phyloP scores from a whole-genome alignment of 2,797 vertebrate species.

The Tangara arthus region DNA sequence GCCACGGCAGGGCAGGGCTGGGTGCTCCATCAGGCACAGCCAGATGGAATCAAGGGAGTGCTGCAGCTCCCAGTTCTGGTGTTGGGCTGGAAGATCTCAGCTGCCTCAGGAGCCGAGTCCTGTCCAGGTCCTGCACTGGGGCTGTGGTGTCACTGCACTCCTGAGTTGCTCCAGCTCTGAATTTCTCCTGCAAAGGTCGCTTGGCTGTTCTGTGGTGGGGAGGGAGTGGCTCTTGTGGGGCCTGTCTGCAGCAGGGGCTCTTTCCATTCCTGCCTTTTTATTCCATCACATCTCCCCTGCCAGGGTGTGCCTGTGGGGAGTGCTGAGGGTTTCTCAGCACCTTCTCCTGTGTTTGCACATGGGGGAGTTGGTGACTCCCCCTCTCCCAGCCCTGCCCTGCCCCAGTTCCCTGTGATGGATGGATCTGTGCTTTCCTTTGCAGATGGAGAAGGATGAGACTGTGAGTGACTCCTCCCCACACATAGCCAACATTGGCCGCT shows the following conservation, averaged over 20 bases:
- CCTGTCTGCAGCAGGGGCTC: background rate
- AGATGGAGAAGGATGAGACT: slow-evolving; percentile 98
- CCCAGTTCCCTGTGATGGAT: background rate
- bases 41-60: background rate
- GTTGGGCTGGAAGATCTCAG: background rate
- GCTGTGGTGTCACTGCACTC: fast-evolving
- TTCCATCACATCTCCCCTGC: fast-evolving
- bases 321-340: fast-evolving
- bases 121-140: background rate
- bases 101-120: background rate
- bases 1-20: background rate
- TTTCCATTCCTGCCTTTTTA: background rate
- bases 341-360: fast-evolving
- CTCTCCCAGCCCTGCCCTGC: background rate
- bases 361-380: background rate
- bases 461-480: slow-evolving; percentile 96
- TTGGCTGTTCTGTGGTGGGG: background rate
- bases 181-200: background rate
- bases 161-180: background rate
- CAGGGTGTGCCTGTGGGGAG: fast-evolving
- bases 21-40: fast-evolving
- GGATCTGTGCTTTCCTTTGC: background rate
- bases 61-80: background rate
- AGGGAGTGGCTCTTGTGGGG: background rate
- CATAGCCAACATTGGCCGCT: slow-evolving; percentile 97